A percentile compares a stretch with the other conserved stretches of the same genome.
phyloP scores from a whole-genome alignment of 2,888 invertebrate genomes.

The Drosophila nr. fundita region DNA sequence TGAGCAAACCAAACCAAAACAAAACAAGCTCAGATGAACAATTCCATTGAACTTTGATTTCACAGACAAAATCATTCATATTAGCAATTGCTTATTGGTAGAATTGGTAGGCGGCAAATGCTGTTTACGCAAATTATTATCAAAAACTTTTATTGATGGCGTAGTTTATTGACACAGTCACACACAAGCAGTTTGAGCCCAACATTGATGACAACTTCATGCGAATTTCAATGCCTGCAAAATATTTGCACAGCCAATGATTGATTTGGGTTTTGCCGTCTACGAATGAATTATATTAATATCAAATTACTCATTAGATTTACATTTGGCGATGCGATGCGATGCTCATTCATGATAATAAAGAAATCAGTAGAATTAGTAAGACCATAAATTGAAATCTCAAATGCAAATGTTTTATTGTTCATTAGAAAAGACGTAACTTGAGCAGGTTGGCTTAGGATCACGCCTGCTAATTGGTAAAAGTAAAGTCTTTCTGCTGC shows the following conservation, averaged over 20 bases:
- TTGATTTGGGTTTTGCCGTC: slow-evolving; percentile 23
- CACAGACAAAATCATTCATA: slow-evolving; percentile 40
- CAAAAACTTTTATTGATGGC: slow-evolving; percentile 40
- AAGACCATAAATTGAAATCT: slow-evolving; percentile 54
- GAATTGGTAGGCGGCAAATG: slow-evolving; percentile 43
- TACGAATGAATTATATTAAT: slow-evolving; percentile 37
- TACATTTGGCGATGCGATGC: slow-evolving; percentile 22
- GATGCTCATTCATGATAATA: slow-evolving; percentile 47
- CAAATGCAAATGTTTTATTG: slow-evolving; percentile 54
- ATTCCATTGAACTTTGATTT: slow-evolving; percentile 68
- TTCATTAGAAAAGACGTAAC: slow-evolving; percentile 40
- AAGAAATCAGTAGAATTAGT: slow-evolving; percentile 44
- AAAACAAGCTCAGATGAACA: slow-evolving; percentile 39
- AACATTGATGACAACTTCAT: slow-evolving; percentile 54
- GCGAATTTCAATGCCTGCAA: slow-evolving; percentile 56
- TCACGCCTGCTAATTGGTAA: slow-evolving; percentile 59
- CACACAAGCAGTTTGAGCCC: not conserved
- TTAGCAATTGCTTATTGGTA: slow-evolving; percentile 43
- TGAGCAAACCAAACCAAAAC: not conserved
- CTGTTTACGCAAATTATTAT: slow-evolving; percentile 63
- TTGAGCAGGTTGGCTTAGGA: slow-evolving; percentile 18
- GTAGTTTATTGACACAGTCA: slow-evolving; percentile 5
- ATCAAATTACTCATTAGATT: slow-evolving; percentile 60
- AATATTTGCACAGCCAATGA: slow-evolving; percentile 51
- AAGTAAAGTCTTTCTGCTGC: slow-evolving; percentile 27